phyloP scores from a whole-genome alignment of 2,888 invertebrate species.

The Caenorhabditis wallacei region DNA sequence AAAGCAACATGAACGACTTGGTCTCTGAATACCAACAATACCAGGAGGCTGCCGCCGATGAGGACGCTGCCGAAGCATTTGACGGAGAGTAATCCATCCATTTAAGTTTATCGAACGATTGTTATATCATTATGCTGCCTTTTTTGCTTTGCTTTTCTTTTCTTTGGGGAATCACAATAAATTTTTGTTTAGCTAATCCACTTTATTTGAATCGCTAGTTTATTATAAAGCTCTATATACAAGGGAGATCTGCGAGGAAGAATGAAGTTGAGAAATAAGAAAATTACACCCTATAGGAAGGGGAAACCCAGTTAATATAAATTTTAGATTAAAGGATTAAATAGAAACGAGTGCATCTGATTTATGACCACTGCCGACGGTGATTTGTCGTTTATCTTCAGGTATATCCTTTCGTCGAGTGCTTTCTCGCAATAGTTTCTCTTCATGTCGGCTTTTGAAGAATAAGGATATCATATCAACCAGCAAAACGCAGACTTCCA shows the following conservation, averaged over 20 bases:
- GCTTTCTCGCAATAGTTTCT: conserved; percentile 57
- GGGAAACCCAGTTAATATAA: conserved; percentile 2
- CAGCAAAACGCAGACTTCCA: conserved; percentile 79
- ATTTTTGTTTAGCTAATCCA: conserved; percentile 41
- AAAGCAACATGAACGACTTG: conserved; percentile 92
- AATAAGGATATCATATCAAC: conserved; percentile 67
- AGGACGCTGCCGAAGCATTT: conserved; percentile 65
- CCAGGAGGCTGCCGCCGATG: conserved; percentile 72
- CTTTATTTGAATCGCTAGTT: not conserved
- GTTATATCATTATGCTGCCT: conserved; percentile 47
- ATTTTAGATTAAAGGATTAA: conserved; percentile 4
- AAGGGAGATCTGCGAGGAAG: conserved; percentile 32
- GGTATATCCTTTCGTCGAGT: conserved; percentile 40
- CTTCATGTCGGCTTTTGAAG: conserved; percentile 54
- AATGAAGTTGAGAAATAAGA: conserved; percentile 18
- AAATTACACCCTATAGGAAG: conserved; percentile 26
- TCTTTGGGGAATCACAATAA: conserved; percentile 55
- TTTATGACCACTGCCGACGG: conserved; percentile 32
- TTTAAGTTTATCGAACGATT: conserved; percentile 52
- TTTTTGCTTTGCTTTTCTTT: conserved; percentile 49
- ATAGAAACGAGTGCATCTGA: conserved; percentile 63
- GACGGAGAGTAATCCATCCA: conserved; percentile 56
- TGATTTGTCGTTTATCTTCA: conserved; percentile 48
- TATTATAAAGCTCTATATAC: conserved; percentile 42
- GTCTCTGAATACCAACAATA: conserved; percentile 83